phyloP scores from a whole-genome alignment of 2,113 vertebrate species.

The Campylomormyrus numenius region DNA sequence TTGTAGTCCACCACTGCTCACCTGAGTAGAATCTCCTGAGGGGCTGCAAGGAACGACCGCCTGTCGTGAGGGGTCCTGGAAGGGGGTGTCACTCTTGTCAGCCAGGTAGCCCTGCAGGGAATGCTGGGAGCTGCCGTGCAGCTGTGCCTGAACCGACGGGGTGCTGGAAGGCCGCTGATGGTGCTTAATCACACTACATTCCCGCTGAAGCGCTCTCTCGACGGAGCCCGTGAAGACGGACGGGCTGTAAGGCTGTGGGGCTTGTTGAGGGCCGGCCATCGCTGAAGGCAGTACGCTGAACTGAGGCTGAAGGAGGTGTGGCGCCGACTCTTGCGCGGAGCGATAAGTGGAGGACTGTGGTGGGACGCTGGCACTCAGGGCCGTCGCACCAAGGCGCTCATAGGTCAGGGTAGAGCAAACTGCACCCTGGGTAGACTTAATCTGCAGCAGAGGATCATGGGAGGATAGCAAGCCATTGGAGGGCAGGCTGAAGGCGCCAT shows the following conservation, averaged over 20 bases:
- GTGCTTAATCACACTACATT: conserved; percentile 99
- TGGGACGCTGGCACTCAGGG: conserved; percentile 74
- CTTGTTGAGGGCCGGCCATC: conserved; percentile 71
- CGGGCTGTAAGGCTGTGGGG: conserved; percentile 74
- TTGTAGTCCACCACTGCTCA: conserved; percentile 71
- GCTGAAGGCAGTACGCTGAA: conserved; percentile 80
- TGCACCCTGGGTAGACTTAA: conserved; percentile 82
- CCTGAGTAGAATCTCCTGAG: conserved; percentile 74
- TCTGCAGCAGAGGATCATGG: conserved; percentile 82
- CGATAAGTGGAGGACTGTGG: conserved; percentile 96
- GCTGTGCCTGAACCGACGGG: conserved; percentile 77
- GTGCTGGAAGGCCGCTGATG: conserved; percentile 97
- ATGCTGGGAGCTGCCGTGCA: conserved; percentile 77
- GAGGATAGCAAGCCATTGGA: conserved; percentile 81
- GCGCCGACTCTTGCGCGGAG: conserved; percentile 96
- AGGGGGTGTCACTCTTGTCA: conserved; percentile 68
- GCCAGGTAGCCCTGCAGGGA: conserved; percentile 82
- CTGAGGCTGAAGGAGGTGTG: conserved; percentile 92
- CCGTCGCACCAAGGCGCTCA: conserved; percentile 74
- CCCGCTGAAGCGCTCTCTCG: conserved; percentile 95
- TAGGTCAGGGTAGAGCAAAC: conserved; percentile 82
- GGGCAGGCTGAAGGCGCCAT: conserved; percentile 80
- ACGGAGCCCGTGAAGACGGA: conserved; percentile 87
- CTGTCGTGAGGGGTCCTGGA: conserved; percentile 78
- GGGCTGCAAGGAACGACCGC: conserved; percentile 77